phyloP scores from a whole-genome alignment of 1,140 invertebrate genomes.

The Drosophila pseudoobscura region DNA sequence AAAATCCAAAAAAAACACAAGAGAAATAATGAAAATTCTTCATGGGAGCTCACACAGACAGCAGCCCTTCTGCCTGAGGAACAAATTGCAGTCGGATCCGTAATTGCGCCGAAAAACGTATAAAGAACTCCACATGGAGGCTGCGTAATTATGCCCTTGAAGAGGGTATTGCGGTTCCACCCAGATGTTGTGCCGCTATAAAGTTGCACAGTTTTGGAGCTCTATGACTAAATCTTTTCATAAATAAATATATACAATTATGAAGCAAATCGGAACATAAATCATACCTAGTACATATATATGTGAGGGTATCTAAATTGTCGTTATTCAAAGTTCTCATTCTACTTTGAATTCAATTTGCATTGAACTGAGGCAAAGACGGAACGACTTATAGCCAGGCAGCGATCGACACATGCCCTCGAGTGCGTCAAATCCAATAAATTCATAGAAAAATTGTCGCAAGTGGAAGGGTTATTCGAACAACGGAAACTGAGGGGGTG shows the following conservation, averaged over 20 bases:
- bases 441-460: constrained; percentile 34
- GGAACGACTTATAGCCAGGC: not conserved
- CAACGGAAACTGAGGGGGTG: not conserved
- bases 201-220: not conserved
- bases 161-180: no score
- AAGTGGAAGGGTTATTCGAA: constrained; percentile 1
- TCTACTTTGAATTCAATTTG: constrained; percentile 32
- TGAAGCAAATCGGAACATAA: no score
- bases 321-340: not conserved
- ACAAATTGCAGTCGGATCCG: constrained; percentile 34
- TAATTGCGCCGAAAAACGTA: constrained; percentile 46
- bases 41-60: constrained; percentile 25
- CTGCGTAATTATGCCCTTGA: no score
- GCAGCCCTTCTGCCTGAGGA: not conserved
- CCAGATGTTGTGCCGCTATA: not conserved
- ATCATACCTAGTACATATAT: no score
- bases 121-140: constrained; percentile 1
- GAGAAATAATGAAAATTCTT: constrained; percentile 24
- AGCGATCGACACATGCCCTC: constrained; percentile 42
- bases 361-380: constrained; percentile 20
- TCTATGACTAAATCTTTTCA: no score
- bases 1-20: constrained; percentile 3
- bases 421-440: constrained; percentile 42
- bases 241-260: no score
- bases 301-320: not conserved